A percentile compares a stretch with the other conserved stretches of the same genome.
phyloP scores from a whole-genome alignment of 2,888 invertebrate species.

The Silvanus unidentatus region DNA sequence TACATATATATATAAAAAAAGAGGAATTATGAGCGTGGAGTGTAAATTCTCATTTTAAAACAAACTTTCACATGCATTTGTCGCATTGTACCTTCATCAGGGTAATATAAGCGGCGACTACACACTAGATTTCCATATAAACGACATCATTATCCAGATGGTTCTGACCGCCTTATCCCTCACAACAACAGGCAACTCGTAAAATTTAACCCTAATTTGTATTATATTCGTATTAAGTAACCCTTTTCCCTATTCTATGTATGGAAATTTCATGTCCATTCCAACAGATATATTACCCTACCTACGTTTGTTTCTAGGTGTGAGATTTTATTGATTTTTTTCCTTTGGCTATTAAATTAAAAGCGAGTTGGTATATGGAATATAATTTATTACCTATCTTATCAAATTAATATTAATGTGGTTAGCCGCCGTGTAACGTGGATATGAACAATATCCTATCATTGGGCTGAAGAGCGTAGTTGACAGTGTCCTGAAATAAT shows the following conservation, averaged over 20 bases:
- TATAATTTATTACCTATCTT: too few relatives aligned
- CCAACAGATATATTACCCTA: too few relatives aligned
- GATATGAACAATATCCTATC: slow-evolving; percentile 79
- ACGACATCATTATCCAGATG: slow-evolving; percentile 17
- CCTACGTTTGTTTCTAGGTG: too few relatives aligned
- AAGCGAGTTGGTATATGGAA: too few relatives aligned
- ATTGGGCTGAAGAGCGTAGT: slow-evolving; percentile 61
- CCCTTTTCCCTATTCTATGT: slow-evolving; percentile 7
- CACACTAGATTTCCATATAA: slow-evolving; percentile 14
- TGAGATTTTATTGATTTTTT: too few relatives aligned
- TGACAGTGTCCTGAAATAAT: slow-evolving; percentile 56
- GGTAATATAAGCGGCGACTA: slow-evolving; percentile 2
- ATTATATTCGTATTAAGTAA: slow-evolving; percentile 3
- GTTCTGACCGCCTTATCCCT: slow-evolving; percentile 9
- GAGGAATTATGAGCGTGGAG: background rate
- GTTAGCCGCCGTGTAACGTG: slow-evolving; percentile 77
- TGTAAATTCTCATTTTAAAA: slow-evolving; percentile 3
- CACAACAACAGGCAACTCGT: slow-evolving; percentile 6
- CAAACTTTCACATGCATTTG: slow-evolving; percentile 3
- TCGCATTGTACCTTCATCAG: slow-evolving; percentile 7
- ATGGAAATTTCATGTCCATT: too few relatives aligned
- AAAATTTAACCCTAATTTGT: slow-evolving; percentile 8
- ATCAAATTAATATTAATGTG: too few relatives aligned
- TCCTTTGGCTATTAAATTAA: too few relatives aligned
- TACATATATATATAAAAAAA: too few relatives aligned